These are phyloP conservation scores for Distichodus sexfasciatus DNA, from an alignment of 2,797 vertebrate species.

Conservation along the genomic window DNA sequence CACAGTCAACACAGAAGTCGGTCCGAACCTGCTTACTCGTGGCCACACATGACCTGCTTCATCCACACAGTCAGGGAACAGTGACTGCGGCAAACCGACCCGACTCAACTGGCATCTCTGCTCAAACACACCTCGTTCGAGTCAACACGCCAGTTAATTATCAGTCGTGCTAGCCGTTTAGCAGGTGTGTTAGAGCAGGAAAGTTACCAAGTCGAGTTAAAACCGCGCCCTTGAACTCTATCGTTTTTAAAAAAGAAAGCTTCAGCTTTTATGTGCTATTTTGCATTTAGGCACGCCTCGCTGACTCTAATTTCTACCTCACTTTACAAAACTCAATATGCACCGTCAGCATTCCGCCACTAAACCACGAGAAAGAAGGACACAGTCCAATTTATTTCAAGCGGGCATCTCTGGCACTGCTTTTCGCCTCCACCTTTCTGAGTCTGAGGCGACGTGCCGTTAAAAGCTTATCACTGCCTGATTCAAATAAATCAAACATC, in stretches of 20 bases:
- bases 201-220: no score
- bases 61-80: neutral
- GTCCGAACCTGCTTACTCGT: neutral
- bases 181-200: no score
- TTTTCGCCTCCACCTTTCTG: no score
- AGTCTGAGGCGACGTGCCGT: conserved; percentile 11
- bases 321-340: neutral
- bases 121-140: no score
- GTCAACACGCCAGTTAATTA: no score
- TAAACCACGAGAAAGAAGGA: neutral
- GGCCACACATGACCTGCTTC: neutral
- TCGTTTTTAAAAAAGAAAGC: neutral
- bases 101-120: neutral
- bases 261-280: neutral
- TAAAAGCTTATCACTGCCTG: neutral
- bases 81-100: no score
- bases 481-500: conserved; percentile 20
- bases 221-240: no score
- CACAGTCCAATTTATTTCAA: neutral
- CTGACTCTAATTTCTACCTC: neutral
- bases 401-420: no score
- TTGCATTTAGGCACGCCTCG: neutral
- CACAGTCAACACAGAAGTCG: neutral
- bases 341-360: neutral
- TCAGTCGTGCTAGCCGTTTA: no score